Conservation (phyloP, 2,888 invertebrate species). For the Eumerus sabulonum region DNA sequence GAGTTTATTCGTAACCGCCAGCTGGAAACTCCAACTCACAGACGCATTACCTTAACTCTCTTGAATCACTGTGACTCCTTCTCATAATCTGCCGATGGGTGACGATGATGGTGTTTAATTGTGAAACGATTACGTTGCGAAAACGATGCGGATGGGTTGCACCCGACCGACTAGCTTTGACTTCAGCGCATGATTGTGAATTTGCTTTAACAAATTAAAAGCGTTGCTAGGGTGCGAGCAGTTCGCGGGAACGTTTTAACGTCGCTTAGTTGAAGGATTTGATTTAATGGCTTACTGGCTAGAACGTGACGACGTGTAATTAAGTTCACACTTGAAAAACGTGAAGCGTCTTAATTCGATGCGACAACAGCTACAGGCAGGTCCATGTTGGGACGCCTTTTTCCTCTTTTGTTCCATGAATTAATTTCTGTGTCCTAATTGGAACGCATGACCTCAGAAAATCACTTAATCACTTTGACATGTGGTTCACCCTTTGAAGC, state of each 20-base stretch:
- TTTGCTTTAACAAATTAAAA: constrained; percentile 53
- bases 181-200: constrained; percentile 24
- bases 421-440: constrained; percentile 30
- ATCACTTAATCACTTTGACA: too few relatives aligned
- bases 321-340: constrained; percentile 59
- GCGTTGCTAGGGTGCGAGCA: background rate
- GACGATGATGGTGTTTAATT: constrained; percentile 40
- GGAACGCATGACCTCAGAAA: constrained; percentile 12
- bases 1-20: too few relatives aligned
- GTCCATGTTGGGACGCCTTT: too few relatives aligned
- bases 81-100: too few relatives aligned
- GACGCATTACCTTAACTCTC: constrained; percentile 63
- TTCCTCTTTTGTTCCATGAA: too few relatives aligned
- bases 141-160: constrained; percentile 17
- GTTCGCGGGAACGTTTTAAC: background rate
- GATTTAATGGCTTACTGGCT: constrained; percentile 54
- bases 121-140: constrained; percentile 38
- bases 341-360: constrained; percentile 42
- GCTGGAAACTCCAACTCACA: constrained; percentile 23
- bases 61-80: too few relatives aligned
- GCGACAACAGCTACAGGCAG: background rate
- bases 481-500: too few relatives aligned
- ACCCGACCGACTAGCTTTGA: background rate
- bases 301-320: constrained; percentile 58
- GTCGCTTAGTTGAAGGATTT: constrained; percentile 61